phyloP scores from a whole-genome alignment of 2,888 invertebrate genomes.

The Endotricha flammealis region DNA sequence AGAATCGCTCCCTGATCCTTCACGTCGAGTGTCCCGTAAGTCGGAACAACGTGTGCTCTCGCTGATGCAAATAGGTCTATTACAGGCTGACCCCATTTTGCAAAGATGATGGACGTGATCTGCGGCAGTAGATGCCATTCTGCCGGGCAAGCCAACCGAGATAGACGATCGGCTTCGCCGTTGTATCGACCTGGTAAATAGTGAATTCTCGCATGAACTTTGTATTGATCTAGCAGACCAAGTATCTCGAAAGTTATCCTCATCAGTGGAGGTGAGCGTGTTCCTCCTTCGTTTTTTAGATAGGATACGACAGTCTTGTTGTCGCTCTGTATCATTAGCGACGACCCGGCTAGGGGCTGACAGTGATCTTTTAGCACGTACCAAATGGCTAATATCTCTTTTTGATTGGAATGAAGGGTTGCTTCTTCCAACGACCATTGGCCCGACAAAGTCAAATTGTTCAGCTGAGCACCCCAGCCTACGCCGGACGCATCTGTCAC shows the following conservation, averaged over 20 bases:
- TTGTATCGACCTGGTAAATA: too few species aligned
- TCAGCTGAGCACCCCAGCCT: constrained; percentile 14
- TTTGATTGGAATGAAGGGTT: constrained; percentile 8
- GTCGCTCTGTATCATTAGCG: constrained; percentile 15
- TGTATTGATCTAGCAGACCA: constrained; percentile 1
- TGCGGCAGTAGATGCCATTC: too few species aligned
- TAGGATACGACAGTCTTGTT: constrained; percentile 14
- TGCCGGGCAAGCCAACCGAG: too few species aligned
- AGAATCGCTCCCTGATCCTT: too few species aligned
- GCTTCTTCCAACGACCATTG: constrained; percentile 9
- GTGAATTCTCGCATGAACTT: too few species aligned
- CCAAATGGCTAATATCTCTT: constrained; percentile 7
- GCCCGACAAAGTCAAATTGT: constrained; percentile 8
- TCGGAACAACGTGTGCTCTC: too few species aligned
- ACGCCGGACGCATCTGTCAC: constrained; percentile 9
- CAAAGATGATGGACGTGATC: too few species aligned
- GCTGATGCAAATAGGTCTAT: too few species aligned
- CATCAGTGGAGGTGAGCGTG: constrained; percentile 11
- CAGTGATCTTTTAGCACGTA: constrained; percentile 6
- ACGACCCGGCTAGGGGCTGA: constrained; percentile 1
- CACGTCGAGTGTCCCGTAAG: too few species aligned
- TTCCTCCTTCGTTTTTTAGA: constrained; percentile 16
- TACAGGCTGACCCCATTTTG: too few species aligned
- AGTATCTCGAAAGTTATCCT: constrained; percentile 10
- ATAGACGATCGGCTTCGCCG: too few species aligned